Percentiles rank a stretch among this genome's conserved stretches.
Evolutionary conservation across 1,140 invertebrate genomes (phyloP).

Genomic region (Lanistes nyassanus): DNA sequence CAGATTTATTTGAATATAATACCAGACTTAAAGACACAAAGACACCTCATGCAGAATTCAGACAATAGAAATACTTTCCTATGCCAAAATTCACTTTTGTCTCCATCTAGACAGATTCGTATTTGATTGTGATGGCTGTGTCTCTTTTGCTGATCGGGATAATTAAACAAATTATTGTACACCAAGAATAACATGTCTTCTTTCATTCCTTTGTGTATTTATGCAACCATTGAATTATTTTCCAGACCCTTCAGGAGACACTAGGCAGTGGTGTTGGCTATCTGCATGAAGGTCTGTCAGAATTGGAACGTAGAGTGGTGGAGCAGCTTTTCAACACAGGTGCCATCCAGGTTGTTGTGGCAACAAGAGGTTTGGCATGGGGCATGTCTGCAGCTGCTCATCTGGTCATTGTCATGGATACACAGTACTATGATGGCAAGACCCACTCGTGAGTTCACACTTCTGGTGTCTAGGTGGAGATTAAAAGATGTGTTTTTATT

Average conservation of each 20-base stretch:
- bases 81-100: too few species aligned
- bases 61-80: too few species aligned
- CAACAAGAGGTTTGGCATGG: constrained; percentile 91
- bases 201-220: too few species aligned
- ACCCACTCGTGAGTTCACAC: constrained; percentile 67
- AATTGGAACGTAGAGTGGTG: constrained; percentile 86
- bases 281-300: constrained; percentile 91
- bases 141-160: too few species aligned
- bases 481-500: too few species aligned
- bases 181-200: too few species aligned
- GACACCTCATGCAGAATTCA: too few species aligned
- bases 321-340: constrained; percentile 93
- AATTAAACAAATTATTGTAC: too few species aligned
- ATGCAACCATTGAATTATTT: too few species aligned
- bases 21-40: too few species aligned
- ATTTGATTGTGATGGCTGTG: too few species aligned
- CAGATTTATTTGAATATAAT: neutral
- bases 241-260: constrained; percentile 64
- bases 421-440: constrained; percentile 97
- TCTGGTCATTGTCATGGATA: constrained; percentile 97
- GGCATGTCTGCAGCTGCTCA: constrained; percentile 88
- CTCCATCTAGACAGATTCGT: too few species aligned
- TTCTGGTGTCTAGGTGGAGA: neutral
- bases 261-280: constrained; percentile 93
- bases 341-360: constrained; percentile 93